Base-by-base conservation (phyloP, 2,888 invertebrate genomes). In the Drosophila koepferae region DNA sequence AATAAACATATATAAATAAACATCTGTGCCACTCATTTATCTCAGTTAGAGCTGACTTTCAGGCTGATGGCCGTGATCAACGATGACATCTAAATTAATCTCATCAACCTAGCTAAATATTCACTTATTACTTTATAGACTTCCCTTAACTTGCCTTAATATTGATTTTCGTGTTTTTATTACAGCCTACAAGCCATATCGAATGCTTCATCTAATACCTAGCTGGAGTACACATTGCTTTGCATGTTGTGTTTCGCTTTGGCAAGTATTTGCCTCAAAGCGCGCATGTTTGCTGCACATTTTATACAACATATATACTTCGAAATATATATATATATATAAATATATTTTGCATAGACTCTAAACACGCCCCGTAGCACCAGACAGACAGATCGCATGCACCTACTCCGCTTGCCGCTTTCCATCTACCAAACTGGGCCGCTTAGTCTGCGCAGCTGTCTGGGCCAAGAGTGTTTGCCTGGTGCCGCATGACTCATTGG, bases 381-480 rank as follows among this genome's bases (percentile, higher is more conserved):
- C 71, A 86, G 86, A 82, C 71, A 86, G 86, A 83, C 82, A 86
- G 69, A 81, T 77, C 81, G 66, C 77, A 74, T 61, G 59, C 63
- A 53, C 18, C 59, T 18, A 36, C 44, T 31, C 48, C 55, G 40
- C 54, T 28, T 31, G 41, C n/a, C 16, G 14, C 44, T 20, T 38
- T 36, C 58, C 43, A 20, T 20, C 61, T 28, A 40, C 40, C 62
- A 63, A 77, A 74, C 77, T 80, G 80, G 80, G 81, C 71, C 77
- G 81, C 70, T 63, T 59, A 82, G 83, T 89, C 86, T 89, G 77
- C 75, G 74, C 89, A 87, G 86, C 82, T 87, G 86, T 89, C 89
- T 86, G 86, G 85, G 82, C 72, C 70, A 59, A 77, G 79, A 59
- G 60, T 73, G 62, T 73, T 59, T 68, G 51, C 59, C 62, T 43